phyloP scores from a whole-genome alignment of 2,113 vertebrate genomes.

The Peucedramus taeniatus region DNA sequence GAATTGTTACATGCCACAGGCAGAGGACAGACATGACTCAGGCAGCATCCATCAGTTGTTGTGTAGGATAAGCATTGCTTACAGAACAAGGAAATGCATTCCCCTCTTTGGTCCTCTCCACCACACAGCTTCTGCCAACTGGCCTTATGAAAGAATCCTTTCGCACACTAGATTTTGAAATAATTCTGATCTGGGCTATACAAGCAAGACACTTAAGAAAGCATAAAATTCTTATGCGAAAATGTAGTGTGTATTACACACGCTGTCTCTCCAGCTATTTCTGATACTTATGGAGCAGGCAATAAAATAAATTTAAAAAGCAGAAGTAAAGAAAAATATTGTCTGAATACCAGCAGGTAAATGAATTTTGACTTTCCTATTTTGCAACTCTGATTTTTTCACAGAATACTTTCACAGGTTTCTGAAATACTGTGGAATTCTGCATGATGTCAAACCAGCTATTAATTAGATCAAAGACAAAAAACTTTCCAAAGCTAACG shows the following conservation, averaged over 20 bases:
- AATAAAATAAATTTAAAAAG: not conserved
- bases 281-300: not conserved
- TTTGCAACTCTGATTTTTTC: not conserved
- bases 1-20: not conserved
- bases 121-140: not conserved
- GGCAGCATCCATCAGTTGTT: not conserved
- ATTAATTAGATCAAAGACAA: constrained; percentile 29
- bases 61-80: rapidly evolving
- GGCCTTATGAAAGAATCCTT: not conserved
- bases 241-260: not conserved
- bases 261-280: not conserved
- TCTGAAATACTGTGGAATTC: constrained; percentile 9
- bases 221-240: not conserved
- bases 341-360: not conserved
- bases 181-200: not conserved
- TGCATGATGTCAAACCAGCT: not conserved
- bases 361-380: not conserved
- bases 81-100: not conserved
- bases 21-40: not conserved
- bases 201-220: not conserved
- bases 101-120: not conserved
- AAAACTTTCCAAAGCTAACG: not conserved
- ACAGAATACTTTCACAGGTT: not conserved
- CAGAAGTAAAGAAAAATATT: not conserved
- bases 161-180: not conserved